Evolutionary conservation across 2,797 vertebrate species (phyloP).

Genomic region (Chloroceryle amazona): DNA sequence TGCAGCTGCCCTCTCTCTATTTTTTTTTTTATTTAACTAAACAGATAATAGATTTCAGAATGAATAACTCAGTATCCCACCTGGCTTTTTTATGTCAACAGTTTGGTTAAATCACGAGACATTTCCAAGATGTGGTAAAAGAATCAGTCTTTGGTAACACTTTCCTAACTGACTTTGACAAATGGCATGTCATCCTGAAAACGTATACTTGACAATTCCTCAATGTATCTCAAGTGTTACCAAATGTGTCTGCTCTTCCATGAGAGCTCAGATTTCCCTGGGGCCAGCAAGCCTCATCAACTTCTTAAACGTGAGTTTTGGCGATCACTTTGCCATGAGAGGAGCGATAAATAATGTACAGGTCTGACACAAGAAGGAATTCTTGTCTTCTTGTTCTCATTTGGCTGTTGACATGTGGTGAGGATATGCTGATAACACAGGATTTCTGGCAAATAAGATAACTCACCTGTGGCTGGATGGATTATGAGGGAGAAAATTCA

Average conservation of each 20-base stretch:
- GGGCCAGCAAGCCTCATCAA: neutral
- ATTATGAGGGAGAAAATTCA: neutral
- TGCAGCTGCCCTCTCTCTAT: neutral
- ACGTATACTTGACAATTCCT: neutral
- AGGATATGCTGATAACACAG: neutral
- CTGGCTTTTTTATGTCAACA: neutral
- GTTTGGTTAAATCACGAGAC: neutral
- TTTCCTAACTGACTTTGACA: neutral
- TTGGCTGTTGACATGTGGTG: neutral
- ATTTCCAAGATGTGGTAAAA: neutral
- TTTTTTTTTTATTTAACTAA: neutral
- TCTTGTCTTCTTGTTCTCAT: neutral
- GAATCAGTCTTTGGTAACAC: neutral
- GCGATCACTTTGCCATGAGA: neutral
- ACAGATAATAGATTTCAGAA: neutral
- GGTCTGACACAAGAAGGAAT: neutral
- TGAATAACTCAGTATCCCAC: neutral
- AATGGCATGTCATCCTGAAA: neutral
- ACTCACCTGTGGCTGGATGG: neutral
- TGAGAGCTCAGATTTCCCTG: neutral
- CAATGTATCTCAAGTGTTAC: neutral
- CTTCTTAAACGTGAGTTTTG: neutral
- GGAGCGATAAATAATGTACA: neutral
- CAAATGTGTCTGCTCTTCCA: neutral
- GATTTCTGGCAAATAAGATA: neutral